Conservation (phyloP, 2,113 vertebrate genomes). For the Otus sunia region DNA sequence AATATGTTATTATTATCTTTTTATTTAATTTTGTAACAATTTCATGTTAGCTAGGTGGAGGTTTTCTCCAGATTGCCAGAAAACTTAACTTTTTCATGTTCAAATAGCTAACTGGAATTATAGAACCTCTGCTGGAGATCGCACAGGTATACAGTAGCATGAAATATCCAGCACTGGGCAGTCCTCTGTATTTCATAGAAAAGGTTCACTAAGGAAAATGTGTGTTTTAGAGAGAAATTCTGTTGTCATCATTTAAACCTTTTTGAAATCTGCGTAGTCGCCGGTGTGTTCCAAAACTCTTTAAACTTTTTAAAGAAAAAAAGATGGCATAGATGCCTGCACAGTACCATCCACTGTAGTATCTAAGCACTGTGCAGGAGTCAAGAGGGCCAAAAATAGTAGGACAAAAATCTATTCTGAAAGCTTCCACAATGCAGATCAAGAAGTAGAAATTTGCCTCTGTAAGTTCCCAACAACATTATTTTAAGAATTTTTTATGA, state of each 20-base stretch:
- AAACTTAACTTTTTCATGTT: background rate
- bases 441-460: background rate
- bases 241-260: background rate
- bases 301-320: background rate
- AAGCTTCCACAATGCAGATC: background rate
- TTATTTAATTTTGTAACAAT: background rate
- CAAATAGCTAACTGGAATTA: background rate
- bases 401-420: background rate
- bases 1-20: background rate
- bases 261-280: background rate
- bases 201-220: background rate
- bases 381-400: background rate
- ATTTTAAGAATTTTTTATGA: background rate
- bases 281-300: background rate
- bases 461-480: background rate
- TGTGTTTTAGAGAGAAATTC: background rate
- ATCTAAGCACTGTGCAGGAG: background rate
- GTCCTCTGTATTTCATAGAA: background rate
- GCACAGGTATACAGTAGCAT: background rate
- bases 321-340: background rate
- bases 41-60: background rate
- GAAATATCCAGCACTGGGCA: background rate
- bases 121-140: background rate
- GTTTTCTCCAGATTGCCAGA: background rate
- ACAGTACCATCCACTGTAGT: background rate